These are phyloP conservation scores for Glomeris marginata DNA, from an alignment of 2,888 invertebrate species.

Conservation along the genomic window DNA sequence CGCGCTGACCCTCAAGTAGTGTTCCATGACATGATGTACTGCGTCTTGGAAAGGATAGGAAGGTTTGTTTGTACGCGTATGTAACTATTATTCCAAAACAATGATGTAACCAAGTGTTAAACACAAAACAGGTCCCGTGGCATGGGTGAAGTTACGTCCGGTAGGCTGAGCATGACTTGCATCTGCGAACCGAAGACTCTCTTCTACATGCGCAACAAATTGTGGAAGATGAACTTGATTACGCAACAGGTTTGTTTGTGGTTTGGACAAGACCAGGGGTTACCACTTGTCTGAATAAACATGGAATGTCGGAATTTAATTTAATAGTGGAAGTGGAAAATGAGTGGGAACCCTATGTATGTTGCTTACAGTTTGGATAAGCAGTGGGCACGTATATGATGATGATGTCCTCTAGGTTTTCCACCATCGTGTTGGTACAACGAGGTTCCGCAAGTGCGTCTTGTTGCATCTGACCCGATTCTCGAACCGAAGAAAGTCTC, in stretches of 20 bases:
- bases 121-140: constrained; percentile 36
- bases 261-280: too few species aligned
- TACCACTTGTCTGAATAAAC: too few species aligned
- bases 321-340: too few species aligned
- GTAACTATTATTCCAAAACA: too few species aligned
- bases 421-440: too few species aligned
- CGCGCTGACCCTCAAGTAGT: constrained; percentile 32
- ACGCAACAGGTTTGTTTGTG: constrained; percentile 41
- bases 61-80: constrained; percentile 31
- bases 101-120: too few species aligned
- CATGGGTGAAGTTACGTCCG: constrained; percentile 52
- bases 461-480: constrained; percentile 35
- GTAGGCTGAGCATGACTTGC: constrained; percentile 40
- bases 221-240: constrained; percentile 43
- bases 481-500: constrained; percentile 40
- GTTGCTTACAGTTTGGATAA: too few species aligned
- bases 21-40: constrained; percentile 44
- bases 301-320: too few species aligned
- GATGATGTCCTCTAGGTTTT: too few species aligned
- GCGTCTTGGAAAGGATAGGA: constrained; percentile 57
- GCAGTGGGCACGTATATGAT: too few species aligned
- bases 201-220: constrained; percentile 45
- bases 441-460: too few species aligned
- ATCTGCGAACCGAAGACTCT: constrained; percentile 35
- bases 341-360: too few species aligned